phyloP scores from a whole-genome alignment of 2,113 vertebrate genomes.

The Todiramphus chloris region DNA sequence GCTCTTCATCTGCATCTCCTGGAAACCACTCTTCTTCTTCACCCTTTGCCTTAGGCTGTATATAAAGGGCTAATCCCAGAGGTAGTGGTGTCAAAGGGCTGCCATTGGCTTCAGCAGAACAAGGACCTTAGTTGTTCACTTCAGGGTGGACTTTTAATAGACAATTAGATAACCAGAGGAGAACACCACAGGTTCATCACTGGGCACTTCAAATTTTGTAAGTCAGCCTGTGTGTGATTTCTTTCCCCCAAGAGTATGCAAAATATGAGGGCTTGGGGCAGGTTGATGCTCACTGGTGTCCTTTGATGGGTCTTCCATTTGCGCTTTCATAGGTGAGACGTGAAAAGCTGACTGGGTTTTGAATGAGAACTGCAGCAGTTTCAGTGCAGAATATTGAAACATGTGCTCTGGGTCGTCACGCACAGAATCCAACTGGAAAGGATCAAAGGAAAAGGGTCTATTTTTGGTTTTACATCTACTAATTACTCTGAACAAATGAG shows the following conservation, averaged over 20 bases:
- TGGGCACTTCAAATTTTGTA: background rate
- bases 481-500: constrained; percentile 62
- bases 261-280: background rate
- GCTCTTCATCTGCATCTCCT: background rate
- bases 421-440: background rate
- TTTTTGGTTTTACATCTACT: constrained; percentile 20
- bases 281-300: background rate
- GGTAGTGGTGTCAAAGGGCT: background rate
- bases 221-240: background rate
- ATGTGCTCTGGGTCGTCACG: background rate
- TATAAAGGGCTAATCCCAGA: background rate
- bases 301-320: background rate
- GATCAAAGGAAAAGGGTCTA: constrained; percentile 38
- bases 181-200: background rate
- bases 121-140: background rate
- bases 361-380: constrained; percentile 29
- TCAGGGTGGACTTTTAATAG: background rate
- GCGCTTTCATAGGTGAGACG: constrained; percentile 61
- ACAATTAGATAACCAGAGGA: background rate
- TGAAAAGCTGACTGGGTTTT: constrained; percentile 47
- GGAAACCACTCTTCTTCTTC: background rate
- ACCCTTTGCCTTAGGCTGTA: background rate
- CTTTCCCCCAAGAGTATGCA: background rate
- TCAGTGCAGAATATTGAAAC: constrained; percentile 1
- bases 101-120: background rate